Percentiles rank a stretch among this genome's conserved stretches.
phyloP scores from a whole-genome alignment of 2,797 vertebrate species.

The Hemitrygon akajei region DNA sequence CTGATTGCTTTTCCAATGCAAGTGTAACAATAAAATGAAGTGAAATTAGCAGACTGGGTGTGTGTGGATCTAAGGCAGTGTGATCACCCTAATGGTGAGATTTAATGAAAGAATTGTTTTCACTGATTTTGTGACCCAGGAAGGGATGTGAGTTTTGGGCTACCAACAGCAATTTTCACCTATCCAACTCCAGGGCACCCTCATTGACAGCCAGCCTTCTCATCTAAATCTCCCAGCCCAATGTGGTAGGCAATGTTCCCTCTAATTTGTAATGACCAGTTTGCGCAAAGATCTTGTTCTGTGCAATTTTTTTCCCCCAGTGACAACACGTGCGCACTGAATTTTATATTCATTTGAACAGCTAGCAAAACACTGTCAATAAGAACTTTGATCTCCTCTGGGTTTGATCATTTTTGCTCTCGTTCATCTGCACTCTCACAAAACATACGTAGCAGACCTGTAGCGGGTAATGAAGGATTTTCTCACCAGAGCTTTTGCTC shows the following conservation, averaged over 20 bases:
- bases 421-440: too few species aligned
- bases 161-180: neutral
- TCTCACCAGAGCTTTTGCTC: too few species aligned
- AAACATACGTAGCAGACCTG: too few species aligned
- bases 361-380: too few species aligned
- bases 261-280: too few species aligned
- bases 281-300: too few species aligned
- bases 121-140: neutral
- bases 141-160: neutral
- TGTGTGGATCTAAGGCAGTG: neutral
- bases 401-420: too few species aligned
- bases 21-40: slow-evolving; percentile 16
- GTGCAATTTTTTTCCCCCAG: too few species aligned
- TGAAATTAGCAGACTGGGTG: neutral
- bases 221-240: neutral
- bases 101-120: neutral
- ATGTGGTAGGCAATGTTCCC: neutral
- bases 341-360: too few species aligned
- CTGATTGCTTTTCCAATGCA: slow-evolving; percentile 27
- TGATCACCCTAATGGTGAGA: neutral
- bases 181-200: neutral
- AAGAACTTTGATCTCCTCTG: too few species aligned
- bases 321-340: too few species aligned
- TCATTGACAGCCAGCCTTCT: neutral
- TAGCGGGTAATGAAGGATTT: too few species aligned